Conservation (phyloP, 1,140 invertebrate species). For the Macrocentrus cingulum region DNA sequence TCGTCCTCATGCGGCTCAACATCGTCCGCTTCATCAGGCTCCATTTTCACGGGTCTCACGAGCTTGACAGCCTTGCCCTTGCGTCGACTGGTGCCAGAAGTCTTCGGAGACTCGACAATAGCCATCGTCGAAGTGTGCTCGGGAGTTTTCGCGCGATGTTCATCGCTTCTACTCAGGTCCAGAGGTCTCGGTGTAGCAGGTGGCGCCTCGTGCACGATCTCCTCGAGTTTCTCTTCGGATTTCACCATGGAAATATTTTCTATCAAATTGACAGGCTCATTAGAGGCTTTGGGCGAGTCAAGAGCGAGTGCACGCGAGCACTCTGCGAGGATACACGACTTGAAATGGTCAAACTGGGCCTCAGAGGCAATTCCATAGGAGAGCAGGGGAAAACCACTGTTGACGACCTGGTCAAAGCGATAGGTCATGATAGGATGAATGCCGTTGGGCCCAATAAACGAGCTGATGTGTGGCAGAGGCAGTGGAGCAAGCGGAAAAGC, state of each 20-base stretch:
- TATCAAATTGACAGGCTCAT: too few species aligned
- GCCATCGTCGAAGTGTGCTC: not conserved
- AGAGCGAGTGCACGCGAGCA: not conserved
- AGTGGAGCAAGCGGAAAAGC: too few species aligned
- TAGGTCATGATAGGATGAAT: slow-evolving; percentile 11
- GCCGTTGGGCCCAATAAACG: too few species aligned
- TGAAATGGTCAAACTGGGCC: slow-evolving; percentile 28
- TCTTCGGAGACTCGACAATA: slow-evolving; percentile 20
- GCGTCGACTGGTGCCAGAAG: slow-evolving; percentile 66
- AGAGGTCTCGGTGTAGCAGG: slow-evolving; percentile 44
- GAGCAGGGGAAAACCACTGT: slow-evolving; percentile 23
- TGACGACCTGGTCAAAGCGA: slow-evolving; percentile 32
- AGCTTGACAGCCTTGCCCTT: slow-evolving; percentile 81
- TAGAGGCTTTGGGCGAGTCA: not conserved
- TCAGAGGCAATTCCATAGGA: slow-evolving; percentile 17
- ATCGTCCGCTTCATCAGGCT: too few species aligned
- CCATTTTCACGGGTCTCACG: slow-evolving; percentile 61
- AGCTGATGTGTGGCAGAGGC: too few species aligned
- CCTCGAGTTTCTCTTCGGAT: not conserved
- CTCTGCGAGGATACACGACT: slow-evolving; percentile 4
- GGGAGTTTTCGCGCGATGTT: slow-evolving; percentile 49
- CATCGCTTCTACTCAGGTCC: slow-evolving; percentile 60
- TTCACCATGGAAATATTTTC: not conserved
- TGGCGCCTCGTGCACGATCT: slow-evolving; percentile 1
- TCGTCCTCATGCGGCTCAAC: too few species aligned